Evolutionary conservation across 1,140 invertebrate genomes (phyloP).

Genomic region (Himalopsyche phryganea): DNA sequence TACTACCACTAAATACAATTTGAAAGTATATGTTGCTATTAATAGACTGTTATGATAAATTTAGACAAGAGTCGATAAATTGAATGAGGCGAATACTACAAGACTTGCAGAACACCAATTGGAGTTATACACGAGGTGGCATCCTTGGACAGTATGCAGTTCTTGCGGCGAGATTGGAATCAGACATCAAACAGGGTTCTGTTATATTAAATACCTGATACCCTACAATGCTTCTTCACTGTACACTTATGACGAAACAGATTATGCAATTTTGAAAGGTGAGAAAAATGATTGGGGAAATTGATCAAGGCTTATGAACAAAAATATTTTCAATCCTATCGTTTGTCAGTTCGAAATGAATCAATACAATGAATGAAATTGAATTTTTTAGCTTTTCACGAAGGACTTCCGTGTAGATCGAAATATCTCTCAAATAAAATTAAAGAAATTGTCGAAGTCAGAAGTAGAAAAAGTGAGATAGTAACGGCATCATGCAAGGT

Average conservation of each 20-base stretch:
- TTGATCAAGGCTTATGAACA: no score
- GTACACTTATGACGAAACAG: no score
- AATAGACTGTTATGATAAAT: no score
- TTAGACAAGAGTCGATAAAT: no score
- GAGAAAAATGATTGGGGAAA: no score
- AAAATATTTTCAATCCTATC: no score
- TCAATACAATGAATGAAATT: no score
- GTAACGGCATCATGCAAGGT: constrained; percentile 16
- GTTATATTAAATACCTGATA: constrained; percentile 9
- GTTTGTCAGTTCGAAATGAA: no score
- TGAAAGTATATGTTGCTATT: no score
- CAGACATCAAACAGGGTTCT: constrained; percentile 17
- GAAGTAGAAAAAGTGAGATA: constrained; percentile 15
- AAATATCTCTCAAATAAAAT: constrained; percentile 9
- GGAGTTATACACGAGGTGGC: constrained; percentile 20
- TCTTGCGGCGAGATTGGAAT: constrained; percentile 10
- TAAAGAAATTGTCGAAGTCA: constrained; percentile 4
- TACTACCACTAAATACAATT: no score
- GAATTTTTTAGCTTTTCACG: constrained; percentile 5
- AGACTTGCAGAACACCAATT: not conserved
- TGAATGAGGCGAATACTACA: not conserved
- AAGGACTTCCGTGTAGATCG: constrained; percentile 17
- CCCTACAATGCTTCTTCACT: no score
- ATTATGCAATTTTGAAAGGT: no score
- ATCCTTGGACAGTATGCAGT: constrained; percentile 21